Evolutionary conservation across 2,797 vertebrate species (phyloP), one percentile per base, ranked within the genome.

Genomic region (Orestias chungarensis): DNA sequence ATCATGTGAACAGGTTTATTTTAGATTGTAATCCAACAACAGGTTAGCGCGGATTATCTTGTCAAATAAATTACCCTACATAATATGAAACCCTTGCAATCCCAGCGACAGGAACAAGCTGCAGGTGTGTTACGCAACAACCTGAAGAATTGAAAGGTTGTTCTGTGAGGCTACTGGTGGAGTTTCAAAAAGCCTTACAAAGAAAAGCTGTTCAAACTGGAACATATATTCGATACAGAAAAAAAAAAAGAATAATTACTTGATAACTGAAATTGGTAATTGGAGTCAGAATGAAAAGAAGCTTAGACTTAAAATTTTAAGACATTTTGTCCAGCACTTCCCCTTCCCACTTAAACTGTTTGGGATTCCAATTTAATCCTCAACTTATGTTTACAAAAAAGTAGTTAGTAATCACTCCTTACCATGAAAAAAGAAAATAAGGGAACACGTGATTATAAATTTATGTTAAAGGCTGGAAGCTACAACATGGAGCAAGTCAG

Each of bases 21-120:
- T 86, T 79, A 82, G 64, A 64, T 47, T 73, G 40, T 89, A 90
- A 91, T 86, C 91, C 88, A 83, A 75, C 84, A 81, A 84, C 86
- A 78, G 78, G 83, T 86, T 69, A 79, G 67, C 78, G 76, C 42
- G 77, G 86, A 88, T 91, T 89, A 89, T 75, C 84, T 76, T 80
- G 86, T 88, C 78, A 83, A 68, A 69, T 67, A 73, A 80, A 75
- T 54, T 84, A 86, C 88, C 91, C 87, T 73, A 87, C 68, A 86
- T 86, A 52, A 70, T n/a, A 0, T 40, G 69, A 78, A 33, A 69
- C 62, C 55, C 2, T 9, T 3, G 0, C 40, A 0, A 27, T 71
- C 66, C 79, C 76, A 62, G 80, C 54, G 74, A 64, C 70, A 10
- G 46, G 35, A 78, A 74, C 49, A 70, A 68, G 69, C 74, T 35